These are phyloP conservation scores for Charanyca ferruginea DNA, from an alignment of 2,888 invertebrate species.

Conservation along the genomic window DNA sequence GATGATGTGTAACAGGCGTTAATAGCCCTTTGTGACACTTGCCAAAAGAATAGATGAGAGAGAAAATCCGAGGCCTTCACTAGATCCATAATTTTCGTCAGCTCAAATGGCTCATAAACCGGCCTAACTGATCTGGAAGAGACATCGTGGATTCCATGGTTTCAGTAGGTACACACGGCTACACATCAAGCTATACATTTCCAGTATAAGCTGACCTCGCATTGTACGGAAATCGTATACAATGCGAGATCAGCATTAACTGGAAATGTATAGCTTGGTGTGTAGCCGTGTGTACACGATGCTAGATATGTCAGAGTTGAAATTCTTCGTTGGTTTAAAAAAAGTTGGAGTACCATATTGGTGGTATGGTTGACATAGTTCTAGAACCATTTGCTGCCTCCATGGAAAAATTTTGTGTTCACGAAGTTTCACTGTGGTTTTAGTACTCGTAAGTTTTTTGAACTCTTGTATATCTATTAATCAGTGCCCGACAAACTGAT, in stretches of 20 bases:
- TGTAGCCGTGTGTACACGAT: too few relatives aligned
- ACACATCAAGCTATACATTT: too few relatives aligned
- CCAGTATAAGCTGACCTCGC: too few relatives aligned
- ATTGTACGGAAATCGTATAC: too few relatives aligned
- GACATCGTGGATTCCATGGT: not conserved
- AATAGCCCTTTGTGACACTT: constrained; percentile 38
- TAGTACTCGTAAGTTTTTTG: not conserved
- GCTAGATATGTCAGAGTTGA: not conserved
- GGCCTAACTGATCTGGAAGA: not conserved
- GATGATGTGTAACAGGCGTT: constrained; percentile 37
- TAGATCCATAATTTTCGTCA: constrained; percentile 1
- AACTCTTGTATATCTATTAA: constrained; percentile 53
- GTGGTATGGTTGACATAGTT: too few relatives aligned
- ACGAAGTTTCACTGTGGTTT: not conserved
- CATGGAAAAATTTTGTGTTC: too few relatives aligned
- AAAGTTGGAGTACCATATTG: too few relatives aligned
- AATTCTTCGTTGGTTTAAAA: not conserved
- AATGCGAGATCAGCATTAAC: too few relatives aligned
- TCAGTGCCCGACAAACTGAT: constrained; percentile 44
- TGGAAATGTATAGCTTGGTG: too few relatives aligned
- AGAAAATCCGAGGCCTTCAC: not conserved
- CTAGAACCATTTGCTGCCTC: too few relatives aligned
- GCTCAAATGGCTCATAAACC: not conserved
- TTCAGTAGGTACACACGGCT: too few relatives aligned
- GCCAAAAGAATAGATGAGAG: constrained; percentile 6